Evolutionary conservation across 2,797 vertebrate species (phyloP), one percentile per base, ranked within the genome.

Genomic region (Euthynnus affinis): DNA sequence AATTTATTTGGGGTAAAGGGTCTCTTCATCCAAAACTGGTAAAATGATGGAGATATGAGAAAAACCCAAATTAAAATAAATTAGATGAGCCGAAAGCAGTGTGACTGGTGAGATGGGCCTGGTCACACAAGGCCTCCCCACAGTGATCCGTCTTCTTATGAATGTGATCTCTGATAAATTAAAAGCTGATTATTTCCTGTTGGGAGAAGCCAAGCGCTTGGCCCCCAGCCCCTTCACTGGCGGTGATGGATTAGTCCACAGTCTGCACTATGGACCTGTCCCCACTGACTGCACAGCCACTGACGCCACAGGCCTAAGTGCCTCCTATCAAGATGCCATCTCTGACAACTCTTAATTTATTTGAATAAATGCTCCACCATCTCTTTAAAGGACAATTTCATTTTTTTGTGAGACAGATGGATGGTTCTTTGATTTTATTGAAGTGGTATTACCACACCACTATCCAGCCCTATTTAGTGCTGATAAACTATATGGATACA

Each of bases 161-260:
- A 91, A 88, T 88, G 90, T 84, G 88, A 93, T 94, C 84, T 82
- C 83, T 89, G 89, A 94, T 93, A 93, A 95, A 95, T 95, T 94
- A 95, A 95, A 95, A 92, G 89, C 91, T 94, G 92, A 95, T 95
- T 94, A 94, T 94, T 91, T 94, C 89, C 90, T 90, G 87, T 85
- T 89, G 88, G 88, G 86, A 93, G 88, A 91, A 85, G 87, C 88
- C 75, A 86, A 89, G 87, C 60, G 58, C 78, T 78, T 60, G 81
- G 75, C 88, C 89, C 76, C 74, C 46, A 62, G 76, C 83, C 90
- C 70, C 80, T 44, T 48, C 53, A 25, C 73, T 87, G 82, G 87
- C 74, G 48, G 83, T 94, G 94, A 95, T 94, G 92, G 93, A 94
- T 94, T 88, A 91, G 88, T 81, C 68, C 71, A 78, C 65, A 52